Evolutionary conservation across 2,888 invertebrate species (phyloP).

Genomic region (Tachina grossa): DNA sequence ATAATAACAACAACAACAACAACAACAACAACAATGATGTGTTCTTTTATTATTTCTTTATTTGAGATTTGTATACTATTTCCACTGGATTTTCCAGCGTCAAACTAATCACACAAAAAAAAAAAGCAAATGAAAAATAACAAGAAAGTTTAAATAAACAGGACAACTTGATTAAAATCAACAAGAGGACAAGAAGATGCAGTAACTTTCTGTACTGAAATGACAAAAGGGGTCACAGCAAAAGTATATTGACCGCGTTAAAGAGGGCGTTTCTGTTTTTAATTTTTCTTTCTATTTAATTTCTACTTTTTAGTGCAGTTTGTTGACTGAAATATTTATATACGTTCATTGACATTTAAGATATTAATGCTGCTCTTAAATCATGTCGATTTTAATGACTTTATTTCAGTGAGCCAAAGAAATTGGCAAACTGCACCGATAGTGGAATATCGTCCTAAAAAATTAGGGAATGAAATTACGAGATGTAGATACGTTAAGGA

Average conservation of each 20-base stretch:
- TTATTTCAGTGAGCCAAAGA: no score
- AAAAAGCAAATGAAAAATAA: conserved; percentile 30
- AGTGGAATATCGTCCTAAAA: no score
- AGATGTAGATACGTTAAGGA: no score
- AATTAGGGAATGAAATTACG: no score
- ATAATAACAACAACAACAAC: neutral
- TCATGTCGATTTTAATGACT: no score
- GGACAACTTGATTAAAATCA: conserved; percentile 44
- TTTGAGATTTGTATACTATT: neutral
- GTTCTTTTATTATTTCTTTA: neutral
- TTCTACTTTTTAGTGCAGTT: neutral
- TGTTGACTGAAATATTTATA: neutral
- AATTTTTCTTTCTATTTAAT: neutral
- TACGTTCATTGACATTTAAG: neutral
- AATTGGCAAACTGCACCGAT: no score
- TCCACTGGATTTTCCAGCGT: neutral
- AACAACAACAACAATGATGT: neutral
- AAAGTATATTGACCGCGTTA: conserved; percentile 10
- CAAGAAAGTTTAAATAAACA: conserved; percentile 36
- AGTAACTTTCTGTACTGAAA: conserved; percentile 18
- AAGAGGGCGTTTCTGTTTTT: neutral
- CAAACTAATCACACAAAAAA: conserved; percentile 17
- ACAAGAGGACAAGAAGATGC: conserved; percentile 12
- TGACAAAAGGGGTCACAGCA: neutral
- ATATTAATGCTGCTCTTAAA: no score